These are phyloP conservation scores for Myocastor coypus DNA, from an alignment of 2,113 vertebrate species.

Conservation along the genomic window DNA sequence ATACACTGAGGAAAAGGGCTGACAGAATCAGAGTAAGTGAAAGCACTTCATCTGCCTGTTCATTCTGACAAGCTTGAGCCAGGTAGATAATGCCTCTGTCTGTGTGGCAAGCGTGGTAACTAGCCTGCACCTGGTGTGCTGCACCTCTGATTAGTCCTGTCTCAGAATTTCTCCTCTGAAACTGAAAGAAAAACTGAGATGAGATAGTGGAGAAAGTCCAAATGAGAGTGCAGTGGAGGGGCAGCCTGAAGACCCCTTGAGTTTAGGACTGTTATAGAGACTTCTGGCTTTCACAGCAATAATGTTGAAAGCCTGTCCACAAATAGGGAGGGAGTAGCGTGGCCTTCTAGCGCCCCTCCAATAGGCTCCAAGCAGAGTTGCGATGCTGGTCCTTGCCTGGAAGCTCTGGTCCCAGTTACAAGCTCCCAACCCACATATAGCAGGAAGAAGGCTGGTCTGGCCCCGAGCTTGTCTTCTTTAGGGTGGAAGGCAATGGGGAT, in stretches of 20 bases:
- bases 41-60: background rate
- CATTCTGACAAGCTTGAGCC: background rate
- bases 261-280: background rate
- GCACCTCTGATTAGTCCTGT: background rate
- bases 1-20: background rate
- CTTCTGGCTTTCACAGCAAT: background rate
- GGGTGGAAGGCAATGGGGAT: background rate
- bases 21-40: background rate
- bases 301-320: fast-evolving
- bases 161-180: constrained; percentile 11
- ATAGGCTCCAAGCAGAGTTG: background rate
- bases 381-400: background rate
- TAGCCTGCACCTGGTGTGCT: background rate
- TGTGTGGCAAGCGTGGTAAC: background rate
- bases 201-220: background rate
- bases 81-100: background rate
- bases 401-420: background rate
- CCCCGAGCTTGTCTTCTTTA: background rate
- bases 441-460: background rate
- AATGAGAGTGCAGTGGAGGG: fast-evolving
- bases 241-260: background rate
- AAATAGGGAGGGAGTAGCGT: background rate
- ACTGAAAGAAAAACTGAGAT: background rate
- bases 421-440: background rate
- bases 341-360: fast-evolving